These are phyloP conservation scores for Tetropium fuscum DNA, from an alignment of 2,888 invertebrate species.

Conservation along the genomic window DNA sequence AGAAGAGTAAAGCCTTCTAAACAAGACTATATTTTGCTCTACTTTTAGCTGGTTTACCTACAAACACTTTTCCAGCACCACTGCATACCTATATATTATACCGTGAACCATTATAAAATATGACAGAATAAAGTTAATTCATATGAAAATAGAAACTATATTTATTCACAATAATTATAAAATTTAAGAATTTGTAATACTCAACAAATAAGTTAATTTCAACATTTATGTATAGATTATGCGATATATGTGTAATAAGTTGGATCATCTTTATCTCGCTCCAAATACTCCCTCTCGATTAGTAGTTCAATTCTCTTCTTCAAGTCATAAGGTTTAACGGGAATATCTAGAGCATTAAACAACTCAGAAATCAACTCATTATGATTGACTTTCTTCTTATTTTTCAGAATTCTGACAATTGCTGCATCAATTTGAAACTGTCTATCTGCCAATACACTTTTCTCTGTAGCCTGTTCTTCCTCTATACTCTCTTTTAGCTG, in stretches of 20 bases:
- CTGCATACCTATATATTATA: too few species aligned
- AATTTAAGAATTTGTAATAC: too few species aligned
- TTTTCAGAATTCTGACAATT: conserved; percentile 98
- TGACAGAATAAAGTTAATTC: too few species aligned
- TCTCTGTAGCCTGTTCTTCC: conserved; percentile 94
- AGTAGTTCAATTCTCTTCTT: conserved; percentile 98
- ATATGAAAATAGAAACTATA: too few species aligned
- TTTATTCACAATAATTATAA: too few species aligned
- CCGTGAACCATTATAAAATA: too few species aligned
- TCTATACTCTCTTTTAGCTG: conserved; percentile 86
- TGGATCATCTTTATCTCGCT: conserved; percentile 94
- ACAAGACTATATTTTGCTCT: too few species aligned
- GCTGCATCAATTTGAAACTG: conserved; percentile 99
- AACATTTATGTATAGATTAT: too few species aligned
- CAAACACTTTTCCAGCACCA: too few species aligned
- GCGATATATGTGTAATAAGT: conserved; percentile 97
- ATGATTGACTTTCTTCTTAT: conserved; percentile 93
- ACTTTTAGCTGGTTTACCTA: too few species aligned
- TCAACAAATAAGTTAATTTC: too few species aligned
- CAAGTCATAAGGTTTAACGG: conserved; percentile 96
- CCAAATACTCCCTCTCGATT: conserved; percentile 98
- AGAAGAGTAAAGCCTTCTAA: too few species aligned
- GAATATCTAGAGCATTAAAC: conserved; percentile 96
- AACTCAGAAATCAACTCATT: conserved; percentile 95
- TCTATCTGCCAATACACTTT: conserved; percentile 96